Evolutionary conservation across 1,140 invertebrate genomes (phyloP).

Genomic region (Drosophila chauvacae): DNA sequence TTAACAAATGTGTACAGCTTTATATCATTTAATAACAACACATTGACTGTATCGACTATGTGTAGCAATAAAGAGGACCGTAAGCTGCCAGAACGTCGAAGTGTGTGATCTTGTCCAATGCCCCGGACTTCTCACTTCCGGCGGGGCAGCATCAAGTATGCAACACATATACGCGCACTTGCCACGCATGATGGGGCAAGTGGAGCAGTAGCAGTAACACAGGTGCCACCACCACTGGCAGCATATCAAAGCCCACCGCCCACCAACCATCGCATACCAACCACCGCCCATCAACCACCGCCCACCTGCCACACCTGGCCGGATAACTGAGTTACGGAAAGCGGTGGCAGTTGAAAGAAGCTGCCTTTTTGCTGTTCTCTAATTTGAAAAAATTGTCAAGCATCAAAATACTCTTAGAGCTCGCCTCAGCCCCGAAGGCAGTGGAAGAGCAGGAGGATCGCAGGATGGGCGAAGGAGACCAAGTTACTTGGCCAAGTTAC

Average conservation of each 20-base stretch:
- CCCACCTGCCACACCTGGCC: conserved; percentile 1
- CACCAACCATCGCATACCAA: too few relatives aligned
- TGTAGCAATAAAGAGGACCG: not conserved
- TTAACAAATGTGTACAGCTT: too few relatives aligned
- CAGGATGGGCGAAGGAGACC: conserved; percentile 1
- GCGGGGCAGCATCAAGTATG: conserved; percentile 31
- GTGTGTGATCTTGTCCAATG: conserved; percentile 24
- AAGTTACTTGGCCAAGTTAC: conserved; percentile 44
- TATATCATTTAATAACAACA: not conserved
- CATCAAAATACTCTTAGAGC: conserved; percentile 80
- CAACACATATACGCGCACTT: conserved; percentile 27
- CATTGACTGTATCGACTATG: not conserved
- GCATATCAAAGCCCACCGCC: not conserved
- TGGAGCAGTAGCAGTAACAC: conserved; percentile 33
- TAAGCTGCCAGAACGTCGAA: not conserved
- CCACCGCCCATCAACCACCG: too few relatives aligned
- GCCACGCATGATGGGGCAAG: conserved; percentile 39
- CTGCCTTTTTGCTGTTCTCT: conserved; percentile 45
- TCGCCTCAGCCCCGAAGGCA: conserved; percentile 23
- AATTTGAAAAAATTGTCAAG: conserved; percentile 82
- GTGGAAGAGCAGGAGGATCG: not conserved
- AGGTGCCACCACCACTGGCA: not conserved
- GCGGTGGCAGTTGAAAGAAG: conserved; percentile 24
- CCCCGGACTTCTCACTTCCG: conserved; percentile 5
- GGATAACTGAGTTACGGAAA: conserved; percentile 47